These are phyloP conservation scores for Helicoverpa assulta DNA, from an alignment of 2,888 invertebrate genomes.

Conservation along the genomic window DNA sequence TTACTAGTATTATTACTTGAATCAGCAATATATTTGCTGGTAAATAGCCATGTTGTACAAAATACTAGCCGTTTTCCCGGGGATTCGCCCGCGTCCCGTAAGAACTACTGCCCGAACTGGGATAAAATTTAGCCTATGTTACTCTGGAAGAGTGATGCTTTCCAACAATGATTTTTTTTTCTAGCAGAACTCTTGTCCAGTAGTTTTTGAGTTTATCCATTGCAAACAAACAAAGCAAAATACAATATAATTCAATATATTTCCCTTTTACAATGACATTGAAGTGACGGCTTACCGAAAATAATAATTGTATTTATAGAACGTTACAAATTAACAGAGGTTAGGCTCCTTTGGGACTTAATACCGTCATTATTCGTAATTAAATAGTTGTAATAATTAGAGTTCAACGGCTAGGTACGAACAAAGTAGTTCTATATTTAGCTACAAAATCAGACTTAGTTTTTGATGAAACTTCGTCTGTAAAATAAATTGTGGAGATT, in stretches of 20 bases:
- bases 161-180: too few relatives aligned
- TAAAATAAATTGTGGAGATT: neutral
- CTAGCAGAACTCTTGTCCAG: too few relatives aligned
- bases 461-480: neutral
- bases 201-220: too few relatives aligned
- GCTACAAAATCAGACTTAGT: neutral
- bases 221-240: too few relatives aligned
- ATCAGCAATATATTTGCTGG: too few relatives aligned
- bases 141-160: too few relatives aligned
- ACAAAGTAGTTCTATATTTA: slow-evolving; percentile 17
- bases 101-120: too few relatives aligned
- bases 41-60: too few relatives aligned
- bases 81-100: too few relatives aligned
- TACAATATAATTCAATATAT: too few relatives aligned
- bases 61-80: too few relatives aligned
- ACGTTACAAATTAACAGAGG: slow-evolving; percentile 19
- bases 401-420: slow-evolving; percentile 10
- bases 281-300: neutral
- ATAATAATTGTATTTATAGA: slow-evolving; percentile 8
- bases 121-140: too few relatives aligned
- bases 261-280: neutral
- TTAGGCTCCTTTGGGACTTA: slow-evolving; percentile 18
- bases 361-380: slow-evolving; percentile 16
- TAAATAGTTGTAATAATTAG: slow-evolving; percentile 2
- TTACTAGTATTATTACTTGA: neutral